phyloP scores from a whole-genome alignment of 2,113 vertebrate genomes.

The Lepidothrix coronata region DNA sequence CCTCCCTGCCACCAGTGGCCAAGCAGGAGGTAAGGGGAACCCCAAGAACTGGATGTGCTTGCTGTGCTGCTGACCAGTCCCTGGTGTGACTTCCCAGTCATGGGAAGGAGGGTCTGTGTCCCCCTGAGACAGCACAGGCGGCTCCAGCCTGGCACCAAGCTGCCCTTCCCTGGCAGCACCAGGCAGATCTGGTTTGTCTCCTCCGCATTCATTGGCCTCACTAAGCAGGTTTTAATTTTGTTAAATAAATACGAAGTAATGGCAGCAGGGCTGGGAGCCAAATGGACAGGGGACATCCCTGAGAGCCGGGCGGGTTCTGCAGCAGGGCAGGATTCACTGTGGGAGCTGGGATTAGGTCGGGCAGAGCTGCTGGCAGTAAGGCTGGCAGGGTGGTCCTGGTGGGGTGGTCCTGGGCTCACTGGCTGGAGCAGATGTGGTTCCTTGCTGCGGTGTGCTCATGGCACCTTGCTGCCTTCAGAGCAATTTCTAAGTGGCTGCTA shows the following conservation, averaged over 20 bases:
- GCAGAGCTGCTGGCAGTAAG: not conserved
- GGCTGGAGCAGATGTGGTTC: not conserved
- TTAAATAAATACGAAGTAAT: constrained; percentile 53
- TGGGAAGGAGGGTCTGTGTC: accelerated
- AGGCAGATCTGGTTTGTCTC: constrained; percentile 24
- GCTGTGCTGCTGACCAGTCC: not conserved
- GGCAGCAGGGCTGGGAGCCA: constrained; percentile 3
- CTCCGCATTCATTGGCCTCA: not conserved
- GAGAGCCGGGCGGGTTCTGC: not conserved
- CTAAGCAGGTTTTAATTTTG: constrained; percentile 56
- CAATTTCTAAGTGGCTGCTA: constrained; percentile 62
- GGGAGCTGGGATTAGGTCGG: not conserved
- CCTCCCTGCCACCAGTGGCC: not conserved
- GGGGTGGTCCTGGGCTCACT: not conserved
- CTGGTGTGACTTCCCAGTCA: accelerated
- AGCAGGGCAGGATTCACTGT: not conserved
- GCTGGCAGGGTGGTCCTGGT: not conserved
- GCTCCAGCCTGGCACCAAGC: not conserved
- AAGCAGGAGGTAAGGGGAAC: accelerated
- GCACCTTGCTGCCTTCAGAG: not conserved
- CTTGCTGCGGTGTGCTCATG: not conserved
- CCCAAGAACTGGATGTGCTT: not conserved
- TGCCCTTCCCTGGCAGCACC: not conserved
- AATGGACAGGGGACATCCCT: not conserved
- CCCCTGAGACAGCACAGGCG: not conserved